Evolutionary conservation across 2,797 vertebrate species (phyloP), one percentile per base, ranked within the genome.

Genomic region (Cebuella pygmaea): DNA sequence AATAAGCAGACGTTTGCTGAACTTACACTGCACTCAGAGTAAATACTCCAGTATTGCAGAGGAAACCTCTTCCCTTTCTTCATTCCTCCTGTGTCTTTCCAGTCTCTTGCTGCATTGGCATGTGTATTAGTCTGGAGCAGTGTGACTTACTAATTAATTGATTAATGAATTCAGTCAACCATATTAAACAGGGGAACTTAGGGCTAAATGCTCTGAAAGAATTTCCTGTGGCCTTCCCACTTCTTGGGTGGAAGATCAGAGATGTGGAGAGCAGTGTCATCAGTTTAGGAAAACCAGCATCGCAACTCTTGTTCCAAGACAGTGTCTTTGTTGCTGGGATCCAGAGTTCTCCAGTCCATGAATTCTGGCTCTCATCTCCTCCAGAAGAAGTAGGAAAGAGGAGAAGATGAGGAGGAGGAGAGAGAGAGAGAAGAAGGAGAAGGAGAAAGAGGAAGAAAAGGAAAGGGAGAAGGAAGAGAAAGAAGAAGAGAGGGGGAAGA

Each of bases 61-160:
- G 88, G 67, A 76, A 39, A 64, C 76, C 94, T 82, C 50, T 90
- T 39, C 0, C 0, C 61, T 82, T 44, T 59, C 67, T 72, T 52
- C 12, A 0, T 90, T 72, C 79, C 87, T 90, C 83, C 15, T 6
- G 61, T 36, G 93, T 57, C n/a, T 93, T 91, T 30, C 50, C 59
- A 33, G 64, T 52, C 72, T 94, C 92, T 78, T 55, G 61, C 93
- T 85, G 76, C 11, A 55, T 79, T 27, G 92, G 89, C 81, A 55
- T 78, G 59, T 46, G 94, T 52, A 61, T 96, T 64, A 64, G 89
- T 91, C 41, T 39, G 36, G 57, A 89, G 64, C 61, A 50, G 64
- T 1, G 1, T 0, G 80, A 59, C 33, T 95, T 96, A 67, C 57
- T 97, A 72, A 95, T 96, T 94, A 94, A 91, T 83, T 67, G 88